Evolutionary conservation across 2,797 vertebrate species (phyloP).

Genomic region (Pempheris klunzingeri): DNA sequence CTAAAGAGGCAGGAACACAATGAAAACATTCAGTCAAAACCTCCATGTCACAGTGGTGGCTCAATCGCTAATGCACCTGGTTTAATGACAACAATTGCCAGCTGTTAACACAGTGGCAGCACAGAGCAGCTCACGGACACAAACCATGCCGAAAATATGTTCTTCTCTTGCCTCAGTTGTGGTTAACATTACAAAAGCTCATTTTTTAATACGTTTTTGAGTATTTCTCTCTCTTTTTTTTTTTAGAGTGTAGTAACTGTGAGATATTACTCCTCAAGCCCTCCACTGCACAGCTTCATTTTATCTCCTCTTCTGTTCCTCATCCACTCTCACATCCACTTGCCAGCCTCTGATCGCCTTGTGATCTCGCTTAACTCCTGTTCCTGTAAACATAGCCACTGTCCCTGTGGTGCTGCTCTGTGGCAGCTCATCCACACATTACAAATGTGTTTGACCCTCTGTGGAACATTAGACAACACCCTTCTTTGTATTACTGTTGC

Average conservation of each 20-base stretch:
- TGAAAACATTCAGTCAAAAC: not conserved
- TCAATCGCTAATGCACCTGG: not conserved
- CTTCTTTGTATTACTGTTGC: conserved; percentile 6
- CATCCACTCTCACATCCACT: conserved; percentile 31
- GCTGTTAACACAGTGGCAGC: not conserved
- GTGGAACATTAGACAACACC: conserved; percentile 46
- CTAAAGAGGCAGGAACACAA: not conserved
- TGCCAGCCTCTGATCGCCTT: conserved; percentile 46
- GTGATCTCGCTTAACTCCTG: conserved; percentile 53
- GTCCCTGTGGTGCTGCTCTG: conserved; percentile 46
- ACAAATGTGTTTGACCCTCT: conserved; percentile 66
- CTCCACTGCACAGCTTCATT: not conserved
- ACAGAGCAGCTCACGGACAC: not conserved
- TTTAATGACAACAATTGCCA: no score
- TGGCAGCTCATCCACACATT: conserved; percentile 63
- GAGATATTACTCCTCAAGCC: not conserved
- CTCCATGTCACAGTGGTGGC: not conserved
- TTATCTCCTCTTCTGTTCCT: conserved; percentile 25
- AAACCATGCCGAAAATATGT: no score
- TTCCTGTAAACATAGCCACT: conserved; percentile 47
- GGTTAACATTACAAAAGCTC: not conserved
- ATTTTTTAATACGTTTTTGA: not conserved
- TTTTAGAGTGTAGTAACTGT: not conserved
- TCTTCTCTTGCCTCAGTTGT: not conserved
- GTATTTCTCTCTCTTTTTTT: not conserved